phyloP scores from a whole-genome alignment of 35 echinoderm and acorn worm species.

The Eucidaris tribuloides region DNA sequence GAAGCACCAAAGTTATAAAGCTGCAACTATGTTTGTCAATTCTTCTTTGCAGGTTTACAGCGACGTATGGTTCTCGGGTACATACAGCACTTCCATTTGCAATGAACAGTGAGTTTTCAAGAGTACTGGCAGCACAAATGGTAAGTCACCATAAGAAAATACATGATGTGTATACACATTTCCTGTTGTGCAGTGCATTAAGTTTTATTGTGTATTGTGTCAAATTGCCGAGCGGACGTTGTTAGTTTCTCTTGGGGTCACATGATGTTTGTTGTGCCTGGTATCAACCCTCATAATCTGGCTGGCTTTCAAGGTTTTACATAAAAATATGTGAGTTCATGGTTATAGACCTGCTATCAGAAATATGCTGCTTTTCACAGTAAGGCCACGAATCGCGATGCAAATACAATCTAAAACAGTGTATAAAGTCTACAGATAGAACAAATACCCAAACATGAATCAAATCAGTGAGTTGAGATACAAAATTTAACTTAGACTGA shows the following conservation, averaged over 20 bases:
- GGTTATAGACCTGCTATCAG: no score
- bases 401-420: no score
- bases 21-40: background rate
- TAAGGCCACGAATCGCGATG: no score
- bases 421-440: no score
- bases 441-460: no score
- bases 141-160: conserved; percentile 20
- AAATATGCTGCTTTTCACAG: no score
- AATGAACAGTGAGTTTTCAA: conserved; percentile 99
- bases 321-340: background rate
- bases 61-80: conserved; percentile 78
- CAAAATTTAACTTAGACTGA: no score
- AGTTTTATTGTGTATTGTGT: background rate
- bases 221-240: background rate
- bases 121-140: conserved; percentile 83
- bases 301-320: background rate
- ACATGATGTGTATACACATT: background rate
- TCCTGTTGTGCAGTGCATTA: background rate
- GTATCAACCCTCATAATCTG: background rate
- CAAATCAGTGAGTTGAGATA: no score
- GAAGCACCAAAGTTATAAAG: no score
- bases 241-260: background rate
- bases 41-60: conserved; percentile 57
- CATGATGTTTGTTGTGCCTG: background rate
- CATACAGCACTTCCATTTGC: conserved; percentile 97